A percentile compares a stretch with the other conserved stretches of the same genome.
These are phyloP conservation scores for Corythucha ciliata DNA, from an alignment of 2,888 invertebrate genomes.

Conservation along the genomic window DNA sequence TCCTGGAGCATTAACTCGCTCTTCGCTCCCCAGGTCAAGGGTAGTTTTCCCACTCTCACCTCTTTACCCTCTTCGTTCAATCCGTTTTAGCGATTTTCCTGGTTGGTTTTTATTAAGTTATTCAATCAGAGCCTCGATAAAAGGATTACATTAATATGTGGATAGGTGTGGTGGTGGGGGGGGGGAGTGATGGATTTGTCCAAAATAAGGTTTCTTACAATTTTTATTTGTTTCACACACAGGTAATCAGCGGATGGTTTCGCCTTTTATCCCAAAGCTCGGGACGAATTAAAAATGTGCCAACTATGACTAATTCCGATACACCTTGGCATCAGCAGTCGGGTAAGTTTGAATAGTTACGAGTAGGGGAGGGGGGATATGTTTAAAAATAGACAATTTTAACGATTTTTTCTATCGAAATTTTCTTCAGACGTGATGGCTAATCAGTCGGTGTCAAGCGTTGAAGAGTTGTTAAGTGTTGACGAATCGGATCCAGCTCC, in stretches of 20 bases:
- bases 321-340: conserved; percentile 29
- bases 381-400: neutral
- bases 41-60: no score
- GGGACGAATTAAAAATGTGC: conserved; percentile 46
- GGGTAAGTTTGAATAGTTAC: conserved; percentile 19
- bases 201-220: conserved; percentile 3
- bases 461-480: conserved; percentile 42
- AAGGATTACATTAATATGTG: no score
- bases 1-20: no score
- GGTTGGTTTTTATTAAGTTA: no score
- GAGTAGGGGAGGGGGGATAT: no score
- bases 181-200: no score
- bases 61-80: no score
- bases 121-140: no score
- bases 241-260: conserved; percentile 58
- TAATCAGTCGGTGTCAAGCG: conserved; percentile 44
- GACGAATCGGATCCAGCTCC: conserved; percentile 41
- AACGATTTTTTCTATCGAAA: neutral
- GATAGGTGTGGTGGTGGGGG: no score
- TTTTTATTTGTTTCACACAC: conserved; percentile 33
- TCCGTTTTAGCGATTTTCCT: no score
- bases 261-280: conserved; percentile 60
- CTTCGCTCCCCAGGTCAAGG: no score
- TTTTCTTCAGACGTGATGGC: conserved; percentile 40
- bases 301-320: conserved; percentile 32